Evolutionary conservation across 1,140 invertebrate genomes (phyloP).

Genomic region (Bombus turneri): DNA sequence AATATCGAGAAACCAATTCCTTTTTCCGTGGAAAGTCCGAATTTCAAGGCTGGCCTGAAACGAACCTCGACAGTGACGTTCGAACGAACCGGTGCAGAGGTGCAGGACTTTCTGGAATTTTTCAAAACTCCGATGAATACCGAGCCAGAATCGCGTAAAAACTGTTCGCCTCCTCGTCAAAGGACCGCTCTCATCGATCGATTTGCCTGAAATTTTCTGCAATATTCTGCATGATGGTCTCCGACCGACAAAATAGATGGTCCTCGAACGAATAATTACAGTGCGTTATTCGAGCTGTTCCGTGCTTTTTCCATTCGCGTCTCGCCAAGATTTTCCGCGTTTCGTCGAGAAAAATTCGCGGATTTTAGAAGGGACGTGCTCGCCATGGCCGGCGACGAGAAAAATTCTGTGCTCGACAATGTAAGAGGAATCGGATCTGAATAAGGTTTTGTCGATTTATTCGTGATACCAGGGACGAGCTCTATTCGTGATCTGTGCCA

Average conservation of each 20-base stretch:
- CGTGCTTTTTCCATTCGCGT: not conserved
- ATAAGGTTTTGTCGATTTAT: not conserved
- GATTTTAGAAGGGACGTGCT: not conserved
- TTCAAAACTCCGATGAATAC: slow-evolving; percentile 24
- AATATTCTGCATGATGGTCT: not conserved
- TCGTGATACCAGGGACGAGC: too few species aligned
- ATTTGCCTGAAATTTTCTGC: not conserved
- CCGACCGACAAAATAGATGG: not conserved
- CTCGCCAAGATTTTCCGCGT: not conserved
- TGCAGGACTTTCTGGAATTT: slow-evolving; percentile 31
- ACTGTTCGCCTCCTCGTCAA: slow-evolving; percentile 32
- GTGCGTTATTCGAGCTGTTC: not conserved
- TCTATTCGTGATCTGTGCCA: not conserved
- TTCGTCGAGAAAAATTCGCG: too few species aligned
- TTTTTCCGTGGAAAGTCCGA: not conserved
- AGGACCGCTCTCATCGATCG: not conserved
- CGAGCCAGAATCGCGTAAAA: not conserved
- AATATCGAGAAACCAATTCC: slow-evolving; percentile 16
- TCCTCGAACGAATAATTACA: slow-evolving; percentile 48
- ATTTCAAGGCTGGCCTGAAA: slow-evolving; percentile 16
- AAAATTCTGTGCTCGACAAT: not conserved
- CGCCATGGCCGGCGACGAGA: too few species aligned
- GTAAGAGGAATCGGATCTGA: not conserved
- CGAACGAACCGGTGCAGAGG: not conserved
- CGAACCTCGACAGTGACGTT: slow-evolving; percentile 28